Evolutionary conservation across 2,797 vertebrate species (phyloP).

Genomic region (Schizopygopsis malacanthus): DNA sequence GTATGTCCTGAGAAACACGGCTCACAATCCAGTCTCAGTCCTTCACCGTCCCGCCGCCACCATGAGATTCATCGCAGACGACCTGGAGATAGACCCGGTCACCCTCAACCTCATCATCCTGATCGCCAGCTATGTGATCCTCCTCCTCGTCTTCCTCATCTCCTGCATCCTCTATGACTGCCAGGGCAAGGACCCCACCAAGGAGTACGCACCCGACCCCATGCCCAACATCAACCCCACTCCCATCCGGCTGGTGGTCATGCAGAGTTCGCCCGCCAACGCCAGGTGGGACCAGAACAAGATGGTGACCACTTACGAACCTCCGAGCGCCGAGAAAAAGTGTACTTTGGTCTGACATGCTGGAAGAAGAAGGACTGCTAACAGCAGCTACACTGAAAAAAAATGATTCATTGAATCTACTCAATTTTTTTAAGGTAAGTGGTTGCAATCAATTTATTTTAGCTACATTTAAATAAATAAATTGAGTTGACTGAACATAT

Average conservation of each 20-base stretch:
- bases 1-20: constrained; percentile 21
- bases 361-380: neutral
- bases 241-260: constrained; percentile 87
- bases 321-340: constrained; percentile 73
- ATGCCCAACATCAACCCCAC: constrained; percentile 79
- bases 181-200: constrained; percentile 93
- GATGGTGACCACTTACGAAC: constrained; percentile 74
- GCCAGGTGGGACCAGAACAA: constrained; percentile 74
- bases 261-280: constrained; percentile 81
- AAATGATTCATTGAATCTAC: no score
- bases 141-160: constrained; percentile 95
- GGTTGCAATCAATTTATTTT: no score
- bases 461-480: no score
- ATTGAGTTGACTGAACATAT: no score
- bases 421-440: no score
- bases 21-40: constrained; percentile 38
- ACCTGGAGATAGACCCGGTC: constrained; percentile 94
- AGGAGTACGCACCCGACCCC: constrained; percentile 86
- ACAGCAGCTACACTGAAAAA: neutral
- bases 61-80: constrained; percentile 82
- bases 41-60: constrained; percentile 42
- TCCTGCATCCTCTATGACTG: constrained; percentile 97
- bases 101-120: constrained; percentile 97
- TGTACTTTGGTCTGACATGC: constrained; percentile 79
- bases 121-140: constrained; percentile 92